A percentile compares a stretch with the other conserved stretches of the same genome.
Evolutionary conservation across 2,113 vertebrate species (phyloP).

Genomic region (Pseudorhombus dupliciocellatus): DNA sequence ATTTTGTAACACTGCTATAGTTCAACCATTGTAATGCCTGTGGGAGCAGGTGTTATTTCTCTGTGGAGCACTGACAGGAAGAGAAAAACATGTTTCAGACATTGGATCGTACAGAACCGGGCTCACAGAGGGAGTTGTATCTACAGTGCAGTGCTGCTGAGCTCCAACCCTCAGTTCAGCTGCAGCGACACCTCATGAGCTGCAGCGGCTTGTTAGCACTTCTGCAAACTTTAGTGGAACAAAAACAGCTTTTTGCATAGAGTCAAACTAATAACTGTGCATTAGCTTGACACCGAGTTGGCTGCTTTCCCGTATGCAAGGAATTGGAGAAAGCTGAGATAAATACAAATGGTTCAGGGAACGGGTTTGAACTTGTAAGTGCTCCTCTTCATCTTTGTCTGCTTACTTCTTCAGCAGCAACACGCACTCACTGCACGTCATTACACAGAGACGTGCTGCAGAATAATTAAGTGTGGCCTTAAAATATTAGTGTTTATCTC

Average conservation of each 20-base stretch:
- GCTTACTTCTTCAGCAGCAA: background rate
- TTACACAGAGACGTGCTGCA: constrained; percentile 21
- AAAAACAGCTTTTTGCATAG: background rate
- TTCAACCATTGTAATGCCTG: constrained; percentile 48
- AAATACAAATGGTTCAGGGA: background rate
- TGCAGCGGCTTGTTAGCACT: background rate
- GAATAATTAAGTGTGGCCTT: constrained; percentile 11
- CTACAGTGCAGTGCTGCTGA: background rate
- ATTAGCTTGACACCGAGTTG: background rate
- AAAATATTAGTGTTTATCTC: constrained; percentile 25
- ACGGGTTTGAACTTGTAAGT: background rate
- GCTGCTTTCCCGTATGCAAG: background rate
- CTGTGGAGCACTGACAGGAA: constrained; percentile 34
- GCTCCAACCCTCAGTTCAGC: background rate
- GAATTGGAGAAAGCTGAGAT: background rate
- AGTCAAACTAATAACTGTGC: background rate
- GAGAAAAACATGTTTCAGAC: constrained; percentile 28
- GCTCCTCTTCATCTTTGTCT: constrained; percentile 5
- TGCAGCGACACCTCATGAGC: background rate
- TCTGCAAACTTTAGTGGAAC: background rate
- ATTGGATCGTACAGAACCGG: constrained; percentile 15
- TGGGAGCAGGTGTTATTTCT: constrained; percentile 68
- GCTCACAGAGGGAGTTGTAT: background rate
- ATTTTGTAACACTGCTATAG: constrained; percentile 48
- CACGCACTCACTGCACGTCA: constrained; percentile 9